phyloP scores from a whole-genome alignment of 1,140 invertebrate species.

The Paracyclopina nana region DNA sequence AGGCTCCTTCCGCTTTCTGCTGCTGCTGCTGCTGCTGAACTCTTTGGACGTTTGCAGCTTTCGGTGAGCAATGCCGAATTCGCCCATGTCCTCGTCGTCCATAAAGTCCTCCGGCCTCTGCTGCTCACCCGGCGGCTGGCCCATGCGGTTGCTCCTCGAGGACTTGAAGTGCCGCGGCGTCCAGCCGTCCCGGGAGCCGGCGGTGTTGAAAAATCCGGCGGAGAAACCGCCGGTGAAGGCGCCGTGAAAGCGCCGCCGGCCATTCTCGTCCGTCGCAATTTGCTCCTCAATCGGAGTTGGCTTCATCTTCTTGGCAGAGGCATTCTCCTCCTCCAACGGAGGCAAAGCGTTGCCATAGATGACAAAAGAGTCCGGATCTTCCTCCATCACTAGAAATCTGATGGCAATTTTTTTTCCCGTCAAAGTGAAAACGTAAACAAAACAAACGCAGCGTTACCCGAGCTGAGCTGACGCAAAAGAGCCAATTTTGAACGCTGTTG shows the following conservation, averaged over 20 bases:
- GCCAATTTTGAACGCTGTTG: no score
- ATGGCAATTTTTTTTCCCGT: no score
- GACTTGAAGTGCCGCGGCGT: conserved; percentile 76
- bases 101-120: conserved; percentile 83
- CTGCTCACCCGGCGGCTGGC: conserved; percentile 16
- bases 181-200: conserved; percentile 90
- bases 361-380: background rate
- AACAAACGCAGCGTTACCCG: no score
- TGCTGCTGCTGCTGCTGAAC: conserved; percentile 17
- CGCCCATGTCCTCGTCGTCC: conserved; percentile 90
- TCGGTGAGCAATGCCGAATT: conserved; percentile 85
- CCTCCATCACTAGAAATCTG: no score
- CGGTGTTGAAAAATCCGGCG: conserved; percentile 91
- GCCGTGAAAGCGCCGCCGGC: conserved; percentile 82
- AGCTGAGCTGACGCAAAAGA: no score
- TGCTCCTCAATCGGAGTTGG: conserved; percentile 68
- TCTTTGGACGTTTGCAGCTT: conserved; percentile 43
- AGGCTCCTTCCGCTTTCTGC: background rate
- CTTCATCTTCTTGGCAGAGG: conserved; percentile 47
- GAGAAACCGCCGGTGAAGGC: conserved; percentile 98
- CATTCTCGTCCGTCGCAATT: conserved; percentile 69
- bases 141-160: conserved; percentile 46
- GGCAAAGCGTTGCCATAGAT: background rate
- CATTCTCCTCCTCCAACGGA: background rate
- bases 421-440: no score